Evolutionary conservation across 2,888 invertebrate species (phyloP), one percentile per base, ranked within the genome.

Genomic region (Ashinkailepas kermadecensis): DNA sequence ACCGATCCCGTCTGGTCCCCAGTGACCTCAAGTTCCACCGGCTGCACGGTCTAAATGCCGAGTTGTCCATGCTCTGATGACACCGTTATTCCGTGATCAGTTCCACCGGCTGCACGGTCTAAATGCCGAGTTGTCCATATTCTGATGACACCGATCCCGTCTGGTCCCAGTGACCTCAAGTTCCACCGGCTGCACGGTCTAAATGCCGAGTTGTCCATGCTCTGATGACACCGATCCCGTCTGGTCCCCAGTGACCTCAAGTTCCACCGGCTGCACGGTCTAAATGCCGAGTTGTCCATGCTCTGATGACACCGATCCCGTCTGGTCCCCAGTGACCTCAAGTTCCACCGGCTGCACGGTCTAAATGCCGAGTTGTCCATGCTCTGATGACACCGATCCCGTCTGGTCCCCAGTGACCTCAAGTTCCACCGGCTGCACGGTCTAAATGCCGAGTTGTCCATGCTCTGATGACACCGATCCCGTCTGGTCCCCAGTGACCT

Each of bases 391-490:
- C 39, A 39, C 39, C 4, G 39, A 1, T 39, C 39, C 39, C 39
- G 39, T 39, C 39, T 21, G 81, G 83, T 84, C 86, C 86, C 65
- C 86, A 93, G 93, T 82, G 93, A 94, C 86, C 90, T 96, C 86
- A 91, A 94, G 82, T 97, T 97, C 88, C 96, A 97, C 87, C 92
- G 92, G 82, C 91, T 95, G 21, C 96, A 96, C 87, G 96, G 96
- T 0, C 92, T 93, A 85, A 96, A 97, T 88, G 95, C 95, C 0
- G 39, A 39, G 39, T 39, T 39, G 4, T 39, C 39, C 39, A 39
- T 39, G 39, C 4, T 39, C 39, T 39, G 39, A 39, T 39, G 39
- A 39, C 39, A 39, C 39, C 4, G 39, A 1, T 39, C 39, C 39
- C 39, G 39, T 39, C 39, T 21, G 81, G 83, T 84, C 86, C 86